These are phyloP conservation scores for Nyctalus aviator DNA, from an alignment of 2,797 vertebrate species.

Conservation along the genomic window DNA sequence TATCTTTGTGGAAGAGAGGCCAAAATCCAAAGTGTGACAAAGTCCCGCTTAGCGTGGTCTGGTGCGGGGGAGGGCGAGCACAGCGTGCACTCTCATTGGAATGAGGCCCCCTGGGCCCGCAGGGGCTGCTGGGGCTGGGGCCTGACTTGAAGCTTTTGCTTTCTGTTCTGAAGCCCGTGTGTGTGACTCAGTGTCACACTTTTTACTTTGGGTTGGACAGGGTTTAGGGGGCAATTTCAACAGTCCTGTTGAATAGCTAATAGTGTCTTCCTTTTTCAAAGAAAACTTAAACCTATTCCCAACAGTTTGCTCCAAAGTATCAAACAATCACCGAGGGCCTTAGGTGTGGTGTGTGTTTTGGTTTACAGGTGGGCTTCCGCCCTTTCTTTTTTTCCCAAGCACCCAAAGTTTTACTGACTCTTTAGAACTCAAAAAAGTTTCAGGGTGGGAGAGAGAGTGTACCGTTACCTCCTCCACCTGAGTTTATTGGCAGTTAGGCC, in stretches of 20 bases:
- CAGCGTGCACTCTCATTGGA: neutral
- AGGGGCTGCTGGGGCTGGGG: neutral
- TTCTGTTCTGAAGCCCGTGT: constrained; percentile 13
- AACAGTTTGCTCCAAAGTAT: neutral
- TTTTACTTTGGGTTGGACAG: neutral
- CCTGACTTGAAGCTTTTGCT: neutral
- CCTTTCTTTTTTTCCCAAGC: too few relatives aligned
- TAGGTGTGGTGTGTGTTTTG: neutral
- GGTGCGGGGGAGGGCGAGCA: neutral
- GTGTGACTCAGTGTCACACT: neutral
- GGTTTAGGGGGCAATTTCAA: neutral
- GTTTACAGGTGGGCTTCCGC: neutral
- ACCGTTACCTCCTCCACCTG: neutral
- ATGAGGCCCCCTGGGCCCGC: accelerated
- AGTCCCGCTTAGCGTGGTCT: neutral
- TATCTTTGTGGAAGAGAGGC: neutral
- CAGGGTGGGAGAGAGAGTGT: neutral
- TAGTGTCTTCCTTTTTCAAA: constrained; percentile 34
- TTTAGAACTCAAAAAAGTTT: constrained; percentile 44
- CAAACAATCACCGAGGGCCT: neutral
- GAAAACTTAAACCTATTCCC: neutral
- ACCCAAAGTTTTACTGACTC: neutral
- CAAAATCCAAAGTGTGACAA: neutral
- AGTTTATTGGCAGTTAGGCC: neutral
- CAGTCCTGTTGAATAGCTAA: neutral